Evolutionary conservation across 2,888 invertebrate genomes (phyloP), one percentile per base, ranked within the genome.

Genomic region (Noctuana brunneofusca): DNA sequence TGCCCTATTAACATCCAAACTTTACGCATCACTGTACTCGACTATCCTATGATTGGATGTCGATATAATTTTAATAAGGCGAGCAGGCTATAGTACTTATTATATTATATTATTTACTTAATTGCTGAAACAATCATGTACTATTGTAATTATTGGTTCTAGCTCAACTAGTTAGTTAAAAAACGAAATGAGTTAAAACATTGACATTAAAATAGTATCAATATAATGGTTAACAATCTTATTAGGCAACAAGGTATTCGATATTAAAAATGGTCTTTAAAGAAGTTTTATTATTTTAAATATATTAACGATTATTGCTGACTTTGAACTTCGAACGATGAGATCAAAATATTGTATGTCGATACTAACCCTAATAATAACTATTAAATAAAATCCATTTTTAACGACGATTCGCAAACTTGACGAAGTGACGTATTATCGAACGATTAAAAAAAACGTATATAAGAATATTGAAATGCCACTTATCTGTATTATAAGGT

Each of bases 401-500:
- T n/a, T 49, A 62, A 49, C 48, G 14, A 55, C 38, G 55, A 62
- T 41, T 38, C 55, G 55, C 41, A 22, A 55, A 38, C 5, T 43
- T 20, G 49, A 24, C 71, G 67, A 72, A 68, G 72, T 72, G 73
- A 75, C 66, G 71, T 79, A 74, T 71, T 74, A 75, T 73, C 70
- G 75, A 79, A 79, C 73, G 75, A 76, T 79, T 60, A 63, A 78
- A 75, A n/a, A 80, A 80, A 82, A 66, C 64, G 56, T 71, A 69
- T 69, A 73, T 69, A 73, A 72, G 63, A 68, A 69, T 73, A 70
- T 71, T 80, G 75, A 80, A 83, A 87, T 79, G 83, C 79, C 83
- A 81, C 89, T 89, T 89, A 90, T 82, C 65, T 81, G 87, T 86
- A 87, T 76, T 84, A 87, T 82, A 87, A 83, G 79, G 76, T 86